Percentiles rank a stretch among this genome's conserved stretches.
Conservation (phyloP, 53 echinoderm and acorn worm species). For the Apostichopus leukothele region DNA sequence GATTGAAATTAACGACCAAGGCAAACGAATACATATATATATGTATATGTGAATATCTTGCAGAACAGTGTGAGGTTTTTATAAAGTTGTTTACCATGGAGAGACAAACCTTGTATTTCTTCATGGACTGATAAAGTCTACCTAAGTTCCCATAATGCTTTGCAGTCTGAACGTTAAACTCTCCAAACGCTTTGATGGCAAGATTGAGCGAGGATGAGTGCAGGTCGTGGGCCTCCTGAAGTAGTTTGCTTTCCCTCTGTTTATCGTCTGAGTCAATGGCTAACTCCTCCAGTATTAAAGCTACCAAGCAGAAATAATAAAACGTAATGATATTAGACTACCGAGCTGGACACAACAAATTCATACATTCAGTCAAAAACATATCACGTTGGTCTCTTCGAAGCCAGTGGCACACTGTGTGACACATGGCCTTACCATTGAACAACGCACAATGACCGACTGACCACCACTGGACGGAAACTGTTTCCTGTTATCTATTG, state of each 20-base stretch:
- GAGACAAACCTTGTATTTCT: slow-evolving; percentile 32
- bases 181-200: slow-evolving; percentile 96
- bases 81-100: background rate
- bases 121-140: slow-evolving; percentile 94
- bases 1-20: too few relatives aligned
- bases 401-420: too few relatives aligned
- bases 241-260: slow-evolving; percentile 77
- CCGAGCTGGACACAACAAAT: too few relatives aligned
- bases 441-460: too few relatives aligned
- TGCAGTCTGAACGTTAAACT: slow-evolving; percentile 98
- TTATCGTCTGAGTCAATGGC: slow-evolving; percentile 97
- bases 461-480: too few relatives aligned
- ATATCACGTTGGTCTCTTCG: too few relatives aligned
- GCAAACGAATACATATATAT: too few relatives aligned
- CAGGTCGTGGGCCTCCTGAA: slow-evolving; percentile 95
- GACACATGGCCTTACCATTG: too few relatives aligned
- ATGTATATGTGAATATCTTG: too few relatives aligned
- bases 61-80: background rate
- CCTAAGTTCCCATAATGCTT: slow-evolving; percentile 98
- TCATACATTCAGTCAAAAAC: too few relatives aligned
- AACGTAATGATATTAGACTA: background rate
- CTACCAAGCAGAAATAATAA: slow-evolving; percentile 47
- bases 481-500: too few relatives aligned
- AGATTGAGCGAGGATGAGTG: slow-evolving; percentile 94
- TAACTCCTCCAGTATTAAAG: slow-evolving; percentile 93